phyloP scores from a whole-genome alignment of 2,888 invertebrate genomes.

The Iphiclides podalirius region DNA sequence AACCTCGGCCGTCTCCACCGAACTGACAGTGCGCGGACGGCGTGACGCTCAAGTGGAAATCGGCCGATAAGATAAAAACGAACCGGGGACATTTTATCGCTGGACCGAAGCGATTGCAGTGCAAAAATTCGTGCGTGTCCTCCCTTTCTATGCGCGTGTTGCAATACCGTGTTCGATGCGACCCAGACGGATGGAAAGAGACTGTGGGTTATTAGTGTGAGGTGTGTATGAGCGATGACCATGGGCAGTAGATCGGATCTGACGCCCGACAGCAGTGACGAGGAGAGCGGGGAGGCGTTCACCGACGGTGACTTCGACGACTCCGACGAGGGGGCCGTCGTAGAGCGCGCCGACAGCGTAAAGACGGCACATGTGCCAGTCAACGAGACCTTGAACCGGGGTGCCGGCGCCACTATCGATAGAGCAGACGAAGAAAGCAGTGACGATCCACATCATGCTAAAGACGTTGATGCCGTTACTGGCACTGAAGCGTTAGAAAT shows the following conservation, averaged over 20 bases:
- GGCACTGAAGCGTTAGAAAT: slow-evolving; percentile 4
- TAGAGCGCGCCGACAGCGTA: slow-evolving; percentile 41
- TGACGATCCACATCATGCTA: slow-evolving; percentile 23
- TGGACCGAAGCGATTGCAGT: slow-evolving; percentile 34
- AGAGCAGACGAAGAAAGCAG: slow-evolving; percentile 13
- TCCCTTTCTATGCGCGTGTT: slow-evolving; percentile 52
- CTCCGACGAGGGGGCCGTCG: slow-evolving; percentile 57
- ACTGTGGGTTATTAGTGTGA: slow-evolving; percentile 43
- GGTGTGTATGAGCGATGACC: slow-evolving; percentile 32
- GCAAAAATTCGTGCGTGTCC: slow-evolving; percentile 50
- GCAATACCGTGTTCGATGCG: slow-evolving; percentile 29
- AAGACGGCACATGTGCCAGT: slow-evolving; percentile 44
- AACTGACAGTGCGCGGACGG: background rate
- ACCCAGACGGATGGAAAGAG: slow-evolving; percentile 31
- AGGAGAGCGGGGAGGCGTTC: slow-evolving; percentile 68
- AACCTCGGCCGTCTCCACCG: no score
- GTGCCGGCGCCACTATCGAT: background rate
- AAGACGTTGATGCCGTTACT: slow-evolving; percentile 16
- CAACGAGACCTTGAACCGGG: slow-evolving; percentile 60
- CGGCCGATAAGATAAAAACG: slow-evolving; percentile 63
- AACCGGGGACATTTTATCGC: slow-evolving; percentile 49
- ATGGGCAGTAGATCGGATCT: slow-evolving; percentile 60
- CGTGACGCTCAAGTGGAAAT: slow-evolving; percentile 52
- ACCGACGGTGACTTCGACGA: slow-evolving; percentile 72
- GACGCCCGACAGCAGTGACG: slow-evolving; percentile 65